Conservation (phyloP, 2,797 vertebrate genomes). For the Emydoidea blandingii region DNA sequence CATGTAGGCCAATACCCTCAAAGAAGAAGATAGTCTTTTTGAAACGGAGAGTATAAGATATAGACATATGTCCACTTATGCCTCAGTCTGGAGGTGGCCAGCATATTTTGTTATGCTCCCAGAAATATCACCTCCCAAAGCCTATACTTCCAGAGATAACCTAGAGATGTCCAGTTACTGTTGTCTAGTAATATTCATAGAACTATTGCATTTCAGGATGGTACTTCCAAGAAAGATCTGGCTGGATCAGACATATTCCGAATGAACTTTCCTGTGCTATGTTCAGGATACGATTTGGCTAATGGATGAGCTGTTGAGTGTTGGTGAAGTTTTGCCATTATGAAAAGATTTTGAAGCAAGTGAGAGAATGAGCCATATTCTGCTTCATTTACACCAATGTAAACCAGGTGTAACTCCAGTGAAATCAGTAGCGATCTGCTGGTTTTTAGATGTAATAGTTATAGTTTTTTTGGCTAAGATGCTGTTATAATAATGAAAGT, state of each 20-base stretch:
- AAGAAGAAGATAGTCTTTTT: background rate
- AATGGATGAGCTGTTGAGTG: background rate
- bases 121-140: rapidly evolving
- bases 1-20: background rate
- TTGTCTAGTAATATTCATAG: background rate
- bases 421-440: background rate
- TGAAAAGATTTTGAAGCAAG: background rate
- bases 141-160: no score
- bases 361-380: background rate
- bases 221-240: constrained; percentile 21
- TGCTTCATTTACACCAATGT: background rate
- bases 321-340: background rate
- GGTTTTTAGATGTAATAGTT: background rate
- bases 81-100: background rate
- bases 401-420: background rate
- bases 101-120: rapidly evolving
- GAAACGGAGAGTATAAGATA: background rate
- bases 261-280: background rate
- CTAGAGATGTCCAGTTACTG: background rate
- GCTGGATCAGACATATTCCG: background rate
- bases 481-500: background rate
- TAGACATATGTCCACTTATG: rapidly evolving
- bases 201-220: constrained; percentile 36
- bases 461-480: background rate
- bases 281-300: background rate